phyloP scores from a whole-genome alignment of 2,888 invertebrate genomes.

The Tryphoninae sp. region DNA sequence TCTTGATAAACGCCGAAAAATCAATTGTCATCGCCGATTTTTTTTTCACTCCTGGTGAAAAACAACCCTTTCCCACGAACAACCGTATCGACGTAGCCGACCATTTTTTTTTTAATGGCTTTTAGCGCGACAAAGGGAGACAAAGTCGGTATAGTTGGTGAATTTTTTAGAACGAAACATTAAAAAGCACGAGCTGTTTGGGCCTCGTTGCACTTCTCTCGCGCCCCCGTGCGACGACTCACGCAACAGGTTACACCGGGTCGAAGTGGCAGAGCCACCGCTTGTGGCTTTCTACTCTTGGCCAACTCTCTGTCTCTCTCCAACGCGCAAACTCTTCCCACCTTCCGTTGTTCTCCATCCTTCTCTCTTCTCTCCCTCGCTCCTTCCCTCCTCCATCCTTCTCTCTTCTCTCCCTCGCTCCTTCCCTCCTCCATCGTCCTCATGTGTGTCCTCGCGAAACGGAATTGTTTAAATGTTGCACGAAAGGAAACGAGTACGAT shows the following conservation, averaged over 20 bases:
- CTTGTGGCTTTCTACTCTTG: slow-evolving; percentile 34
- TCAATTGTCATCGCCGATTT: too few species aligned
- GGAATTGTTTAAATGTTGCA: slow-evolving; percentile 77
- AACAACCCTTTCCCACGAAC: too few species aligned
- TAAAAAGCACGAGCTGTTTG: slow-evolving; percentile 1
- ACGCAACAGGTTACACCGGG: slow-evolving; percentile 62
- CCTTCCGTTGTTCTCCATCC: neutral
- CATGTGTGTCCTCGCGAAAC: slow-evolving; percentile 66
- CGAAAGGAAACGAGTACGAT: slow-evolving; percentile 66
- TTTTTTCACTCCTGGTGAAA: too few species aligned
- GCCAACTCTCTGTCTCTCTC: slow-evolving; percentile 24
- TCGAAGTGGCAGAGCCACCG: slow-evolving; percentile 34
- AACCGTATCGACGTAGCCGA: too few species aligned
- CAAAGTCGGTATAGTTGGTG: neutral
- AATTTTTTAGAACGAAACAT: neutral
- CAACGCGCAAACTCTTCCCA: slow-evolving; percentile 7
- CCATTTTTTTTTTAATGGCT: too few species aligned
- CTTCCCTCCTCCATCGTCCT: neutral
- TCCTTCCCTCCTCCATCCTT: neutral
- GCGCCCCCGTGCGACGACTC: slow-evolving; percentile 56
- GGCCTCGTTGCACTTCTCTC: slow-evolving; percentile 1
- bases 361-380: neutral
- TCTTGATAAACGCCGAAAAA: too few species aligned
- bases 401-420: neutral
- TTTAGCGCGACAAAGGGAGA: too few species aligned